phyloP scores from a whole-genome alignment of 1,140 invertebrate genomes.

The Drosophila persimilis region DNA sequence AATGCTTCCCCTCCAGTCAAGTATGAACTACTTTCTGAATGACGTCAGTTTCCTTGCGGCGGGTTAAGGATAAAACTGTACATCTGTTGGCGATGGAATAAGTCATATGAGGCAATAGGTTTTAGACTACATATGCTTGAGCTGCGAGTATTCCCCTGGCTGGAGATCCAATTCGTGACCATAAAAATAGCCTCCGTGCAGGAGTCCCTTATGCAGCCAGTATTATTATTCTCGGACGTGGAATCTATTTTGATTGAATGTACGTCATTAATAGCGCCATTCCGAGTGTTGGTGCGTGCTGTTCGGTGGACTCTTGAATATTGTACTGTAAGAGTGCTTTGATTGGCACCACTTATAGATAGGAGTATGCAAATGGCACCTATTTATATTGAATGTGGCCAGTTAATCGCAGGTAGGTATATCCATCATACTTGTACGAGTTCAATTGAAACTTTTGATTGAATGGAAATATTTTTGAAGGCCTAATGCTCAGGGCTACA shows the following conservation, averaged over 20 bases:
- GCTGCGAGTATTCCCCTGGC: not conserved
- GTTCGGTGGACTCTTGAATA: not conserved
- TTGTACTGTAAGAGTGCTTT: not conserved
- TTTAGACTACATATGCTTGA: not conserved
- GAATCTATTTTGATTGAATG: constrained; percentile 40
- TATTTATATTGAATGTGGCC: constrained; percentile 17
- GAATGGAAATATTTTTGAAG: not conserved
- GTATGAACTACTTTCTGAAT: constrained; percentile 5
- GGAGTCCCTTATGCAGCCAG: constrained; percentile 14
- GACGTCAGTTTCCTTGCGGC: constrained; percentile 26
- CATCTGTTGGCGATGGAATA: constrained; percentile 12
- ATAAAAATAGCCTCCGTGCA: constrained; percentile 34
- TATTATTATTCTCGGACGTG: constrained; percentile 35
- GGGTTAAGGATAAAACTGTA: constrained; percentile 7
- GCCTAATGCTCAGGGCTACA: no score
- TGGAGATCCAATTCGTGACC: constrained; percentile 21
- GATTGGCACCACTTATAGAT: constrained; percentile 10
- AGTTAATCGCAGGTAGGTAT: not conserved
- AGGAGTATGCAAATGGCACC: constrained; percentile 13
- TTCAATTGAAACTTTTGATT: not conserved
- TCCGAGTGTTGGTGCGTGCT: constrained; percentile 19
- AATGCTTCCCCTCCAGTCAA: constrained; percentile 1
- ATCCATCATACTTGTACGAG: not conserved
- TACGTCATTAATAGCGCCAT: constrained; percentile 33
- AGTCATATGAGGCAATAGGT: constrained; percentile 8